These are phyloP conservation scores for Abrostola triplasia DNA, from an alignment of 2,888 invertebrate species.

Conservation along the genomic window DNA sequence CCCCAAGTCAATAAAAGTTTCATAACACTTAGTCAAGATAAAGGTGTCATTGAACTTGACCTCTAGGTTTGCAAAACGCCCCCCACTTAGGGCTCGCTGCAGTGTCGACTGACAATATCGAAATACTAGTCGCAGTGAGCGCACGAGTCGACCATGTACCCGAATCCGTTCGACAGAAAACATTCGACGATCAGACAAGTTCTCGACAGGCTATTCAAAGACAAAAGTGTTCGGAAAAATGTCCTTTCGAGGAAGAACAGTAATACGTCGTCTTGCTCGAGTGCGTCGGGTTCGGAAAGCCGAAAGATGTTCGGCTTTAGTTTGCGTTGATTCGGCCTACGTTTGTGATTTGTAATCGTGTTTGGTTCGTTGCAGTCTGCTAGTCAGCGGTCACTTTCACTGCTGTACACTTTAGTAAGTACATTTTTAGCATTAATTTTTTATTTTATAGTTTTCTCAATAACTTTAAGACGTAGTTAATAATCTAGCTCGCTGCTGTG, in stretches of 20 bases:
- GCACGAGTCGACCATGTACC: slow-evolving; percentile 87
- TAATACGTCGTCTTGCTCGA: slow-evolving; percentile 66
- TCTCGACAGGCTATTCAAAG: slow-evolving; percentile 88
- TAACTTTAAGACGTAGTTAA: background rate
- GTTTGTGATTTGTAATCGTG: slow-evolving; percentile 52
- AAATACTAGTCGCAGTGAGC: slow-evolving; percentile 59
- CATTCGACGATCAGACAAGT: slow-evolving; percentile 91
- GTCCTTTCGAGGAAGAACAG: slow-evolving; percentile 69
- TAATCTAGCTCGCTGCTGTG: background rate
- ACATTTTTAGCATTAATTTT: slow-evolving; percentile 17
- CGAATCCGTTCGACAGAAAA: slow-evolving; percentile 91
- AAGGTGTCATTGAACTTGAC: slow-evolving; percentile 64
- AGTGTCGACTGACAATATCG: slow-evolving; percentile 51
- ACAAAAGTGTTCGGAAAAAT: slow-evolving; percentile 68
- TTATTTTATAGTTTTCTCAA: background rate
- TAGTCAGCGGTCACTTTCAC: slow-evolving; percentile 52
- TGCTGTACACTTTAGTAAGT: slow-evolving; percentile 53
- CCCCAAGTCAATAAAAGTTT: slow-evolving; percentile 48
- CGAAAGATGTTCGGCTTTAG: slow-evolving; percentile 55
- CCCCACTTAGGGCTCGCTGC: slow-evolving; percentile 44
- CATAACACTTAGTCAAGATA: slow-evolving; percentile 49
- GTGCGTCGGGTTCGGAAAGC: slow-evolving; percentile 49
- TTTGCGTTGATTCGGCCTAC: slow-evolving; percentile 48
- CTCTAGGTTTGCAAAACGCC: slow-evolving; percentile 60
- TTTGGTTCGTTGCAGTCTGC: slow-evolving; percentile 46